A percentile compares a stretch with the other conserved stretches of the same genome.
These are phyloP conservation scores for Lampropteryx suffumata DNA, from an alignment of 2,888 invertebrate genomes.

Conservation along the genomic window DNA sequence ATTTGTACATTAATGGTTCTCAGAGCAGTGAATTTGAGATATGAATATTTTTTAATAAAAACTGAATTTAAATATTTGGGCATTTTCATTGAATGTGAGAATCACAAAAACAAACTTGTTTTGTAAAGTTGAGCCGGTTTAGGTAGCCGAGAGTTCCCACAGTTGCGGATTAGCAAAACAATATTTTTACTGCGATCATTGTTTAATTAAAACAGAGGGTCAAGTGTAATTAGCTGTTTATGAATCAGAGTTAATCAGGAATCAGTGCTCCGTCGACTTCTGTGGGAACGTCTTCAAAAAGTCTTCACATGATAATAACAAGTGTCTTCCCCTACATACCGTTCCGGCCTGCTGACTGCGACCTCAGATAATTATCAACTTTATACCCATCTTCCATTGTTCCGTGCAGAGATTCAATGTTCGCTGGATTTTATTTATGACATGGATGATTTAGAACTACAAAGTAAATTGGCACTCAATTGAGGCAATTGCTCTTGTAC, in stretches of 20 bases:
- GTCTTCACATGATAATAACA: conserved; percentile 80
- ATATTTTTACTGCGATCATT: conserved; percentile 50
- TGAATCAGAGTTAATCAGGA: conserved; percentile 77
- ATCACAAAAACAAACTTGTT: conserved; percentile 2
- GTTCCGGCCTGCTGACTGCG: conserved; percentile 70
- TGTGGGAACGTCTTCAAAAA: conserved; percentile 80
- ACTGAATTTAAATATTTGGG: conserved; percentile 61
- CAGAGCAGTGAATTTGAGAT: conserved; percentile 65
- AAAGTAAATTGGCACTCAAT: conserved; percentile 36
- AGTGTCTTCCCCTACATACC: conserved; percentile 72
- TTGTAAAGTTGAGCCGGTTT: conserved; percentile 6
- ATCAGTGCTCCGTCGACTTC: conserved; percentile 62
- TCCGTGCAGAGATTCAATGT: conserved; percentile 65
- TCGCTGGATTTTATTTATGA: conserved; percentile 59
- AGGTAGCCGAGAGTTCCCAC: conserved; percentile 28
- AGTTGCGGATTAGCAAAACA: conserved; percentile 32
- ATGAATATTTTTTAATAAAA: conserved; percentile 78
- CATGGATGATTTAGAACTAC: conserved; percentile 31
- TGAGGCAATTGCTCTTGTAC: conserved; percentile 43
- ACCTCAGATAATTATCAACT: conserved; percentile 79
- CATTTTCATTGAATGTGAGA: conserved; percentile 35
- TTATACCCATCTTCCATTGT: conserved; percentile 75
- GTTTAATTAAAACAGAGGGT: conserved; percentile 66
- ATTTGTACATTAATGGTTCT: conserved; percentile 45
- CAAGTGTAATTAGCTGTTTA: conserved; percentile 76